Base-by-base conservation (phyloP, 2,113 vertebrate genomes). In the Holacanthus passer region DNA sequence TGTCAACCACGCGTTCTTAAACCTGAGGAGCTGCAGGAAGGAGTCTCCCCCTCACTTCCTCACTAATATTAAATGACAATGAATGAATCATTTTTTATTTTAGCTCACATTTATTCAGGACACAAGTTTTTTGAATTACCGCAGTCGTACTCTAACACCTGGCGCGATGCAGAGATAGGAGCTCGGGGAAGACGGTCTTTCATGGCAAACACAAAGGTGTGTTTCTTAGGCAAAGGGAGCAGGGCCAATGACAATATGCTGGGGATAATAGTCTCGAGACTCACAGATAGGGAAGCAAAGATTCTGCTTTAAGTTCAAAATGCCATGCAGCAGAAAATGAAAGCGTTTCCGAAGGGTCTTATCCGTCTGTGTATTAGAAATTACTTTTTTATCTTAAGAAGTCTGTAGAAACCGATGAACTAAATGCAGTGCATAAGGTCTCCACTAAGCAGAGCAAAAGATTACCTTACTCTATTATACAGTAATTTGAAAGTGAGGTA, bases 401-500 rank as follows among this genome's bases (percentile, higher is more conserved):
- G 88, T 69, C 74, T 86, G 82, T 77, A 68, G 78, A 86, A 91
- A 92, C 83, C 37, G 66, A 89, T 89, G 85, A 92, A 92, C 87
- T 94, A 93, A 92, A 91, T 89, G 87, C 82, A 85, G 90, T 83
- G 88, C 91, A 86, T 77, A 88, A 90, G 88, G 92, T 93, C 85
- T 79, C 62, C 68, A 72, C 81, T 89, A 89, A 93, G 92, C 89
- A 91, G 88, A 85, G 88, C 84, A 75, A 86, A 88, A 88, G 87
- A 92, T 89, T 91, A 90, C 86, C 82, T 83, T 80, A 83, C 88
- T 90, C 87, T 88, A 93, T 91, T 91, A 89, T 93, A 93, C 88
- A 92, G 91, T 93, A 81, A 92, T 93, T 86, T 91, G 87, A 93
- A 93, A 92, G 87, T 70, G 83, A 88, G 88, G 84, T 87, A 94